Base-by-base conservation (phyloP, 2,797 vertebrate genomes). In the Sciurus carolinensis region DNA sequence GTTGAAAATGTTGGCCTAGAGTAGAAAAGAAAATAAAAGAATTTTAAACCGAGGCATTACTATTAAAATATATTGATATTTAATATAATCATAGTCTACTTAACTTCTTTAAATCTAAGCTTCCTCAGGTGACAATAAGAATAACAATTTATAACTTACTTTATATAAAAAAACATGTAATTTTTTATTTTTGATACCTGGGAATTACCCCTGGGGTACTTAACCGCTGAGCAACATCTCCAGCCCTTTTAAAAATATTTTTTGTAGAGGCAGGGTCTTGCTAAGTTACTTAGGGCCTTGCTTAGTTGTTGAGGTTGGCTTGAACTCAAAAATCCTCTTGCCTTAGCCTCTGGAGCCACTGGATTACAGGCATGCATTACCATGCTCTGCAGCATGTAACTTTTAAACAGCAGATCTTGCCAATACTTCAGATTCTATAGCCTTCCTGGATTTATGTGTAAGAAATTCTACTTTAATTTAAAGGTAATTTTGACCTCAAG, bases 381-480 rank as follows among this genome's bases (percentile, higher is more conserved):
- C 52, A 6, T 54, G 52, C 4, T 24, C 14, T 30, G 28, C 62
- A 30, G n/a, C n/a, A 81, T 86, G 9, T 18, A 72, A 44, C 24
- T 47, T 91, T 77, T 71, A 80, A 92, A 84, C 26, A 50, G 11
- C 1, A 85, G 26, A 7, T 44, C 11, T 59, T 86, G 1, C 15
- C 18, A 33, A 18, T 54, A 57, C 66, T 39, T 33, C 47, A 47
- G 20, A 42, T 73, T 76, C 33, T 76, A 36, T n/a, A 10, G 72
- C 54, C 47, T 76, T 87, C 71, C 80, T 80, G 5, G 26, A 42
- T 72, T 39, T 54, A 30, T 71, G 26, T 47, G 57, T 72, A 44
- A 73, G 30, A 86, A 89, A 76, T 76, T 17, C 15, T 73, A 20
- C 5, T 87, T 85, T 95, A 67, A 83, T 79, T 72, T n/a, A 87